Base-by-base conservation (phyloP, 2,113 vertebrate species). In the Illadopsis cleaveri region DNA sequence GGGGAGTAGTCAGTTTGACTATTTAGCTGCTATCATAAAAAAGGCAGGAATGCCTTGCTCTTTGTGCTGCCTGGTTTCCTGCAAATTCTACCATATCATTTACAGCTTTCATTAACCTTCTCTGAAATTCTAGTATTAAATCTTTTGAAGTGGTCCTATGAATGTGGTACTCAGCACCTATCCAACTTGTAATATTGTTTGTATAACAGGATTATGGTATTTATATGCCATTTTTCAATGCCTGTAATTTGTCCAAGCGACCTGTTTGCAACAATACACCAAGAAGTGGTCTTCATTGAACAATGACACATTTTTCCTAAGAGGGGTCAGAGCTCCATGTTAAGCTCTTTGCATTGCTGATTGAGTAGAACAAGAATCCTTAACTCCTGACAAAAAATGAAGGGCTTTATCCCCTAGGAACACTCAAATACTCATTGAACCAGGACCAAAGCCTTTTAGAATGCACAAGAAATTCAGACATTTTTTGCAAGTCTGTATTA, bases 91-190 rank as follows among this genome's bases (percentile, higher is more conserved):
- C 60, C 60, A 35, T 89, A 82, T 79, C 65, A 72, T 91, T 96
- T 93, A 79, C 48, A 82, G 48, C 45, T 89, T 96, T 94, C 77
- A 95, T 94, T 96, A 94, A 89, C 81, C 57, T 93, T 79, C 77
- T 85, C 53, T 22, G 16, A 79, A 96, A 84, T 69, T 79, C 66
- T 27, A 54, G 61, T 68, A 65, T 79, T 96, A 93, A 92, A 93
- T 93, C 71, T 85, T 78, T 54, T 73, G 30, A 96, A 84, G 48
- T 45, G 45, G 79, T 78, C 10, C 61, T 62, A 6, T 60, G 57
- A 95, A 84, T 48, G 66, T 72, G 25, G 28, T 40, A 79, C 25
- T 94, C 28, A 8, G 57, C 0, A 1, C 28, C 53, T 71, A 48
- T 5, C 30, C 37, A 93, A 56, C 27, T 65, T 33, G 5, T 64